Evolutionary conservation across 2,888 invertebrate species (phyloP), one percentile per base, ranked within the genome.

Genomic region (Drosophila setosimentum): DNA sequence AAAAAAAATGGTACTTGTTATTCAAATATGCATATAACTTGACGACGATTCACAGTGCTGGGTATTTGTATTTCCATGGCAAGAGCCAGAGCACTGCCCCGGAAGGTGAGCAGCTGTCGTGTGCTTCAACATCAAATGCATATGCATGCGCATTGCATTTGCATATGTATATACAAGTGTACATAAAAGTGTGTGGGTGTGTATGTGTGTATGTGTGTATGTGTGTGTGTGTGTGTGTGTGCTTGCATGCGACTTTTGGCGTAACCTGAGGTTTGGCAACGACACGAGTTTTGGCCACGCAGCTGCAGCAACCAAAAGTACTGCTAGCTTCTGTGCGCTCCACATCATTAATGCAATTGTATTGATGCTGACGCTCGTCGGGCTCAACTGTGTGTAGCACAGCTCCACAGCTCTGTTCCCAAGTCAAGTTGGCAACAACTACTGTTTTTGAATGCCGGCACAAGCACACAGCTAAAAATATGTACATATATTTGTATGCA

Each of bases 311-410:
- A 24, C 63, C 49, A 74, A 76, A 76, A 67, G 69, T 78, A 75
- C 71, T 74, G 73, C 83, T 80, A 73, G 63, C 71, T 69, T 71
- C 71, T 62, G 63, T 50, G 78, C 71, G 78, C 65, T 35, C 30
- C 40, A 64, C 87, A 83, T 83, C 87, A 89, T 89, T 85, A 85
- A 83, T 85, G 83, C 83, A 82, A 76, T 80, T 80, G 80, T 81
- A 61, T 61, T 80, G 78, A 54, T 62, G 69, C 65, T 59, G 67
- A 54, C 4, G 51, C 30, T 10, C n/a, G 24, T 68, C 53, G 64
- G 49, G 64, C 68, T 59, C 53, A 75, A 74, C 68, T 64, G 81
- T 82, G 61, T 63, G 59, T 63, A 53, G 57, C 60, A 54, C 62
- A 60, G 62, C 7, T 7, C 24, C 57, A 57, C 62, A 57, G 59